Evolutionary conservation across 2,113 vertebrate species (phyloP).

Genomic region (Ophiodon elongatus): DNA sequence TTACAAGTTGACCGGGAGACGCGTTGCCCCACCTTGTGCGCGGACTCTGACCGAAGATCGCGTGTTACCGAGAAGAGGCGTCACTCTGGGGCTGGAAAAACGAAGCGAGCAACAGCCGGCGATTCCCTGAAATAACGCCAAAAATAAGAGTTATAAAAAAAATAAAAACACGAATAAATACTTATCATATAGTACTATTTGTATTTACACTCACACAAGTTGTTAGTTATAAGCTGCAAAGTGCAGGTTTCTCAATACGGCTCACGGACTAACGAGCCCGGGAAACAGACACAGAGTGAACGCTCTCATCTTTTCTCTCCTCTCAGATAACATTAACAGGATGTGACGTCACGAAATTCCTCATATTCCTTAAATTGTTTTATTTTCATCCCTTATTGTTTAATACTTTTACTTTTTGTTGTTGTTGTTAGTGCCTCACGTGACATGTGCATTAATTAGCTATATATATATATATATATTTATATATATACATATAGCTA

Average conservation of each 20-base stretch:
- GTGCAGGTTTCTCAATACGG: background rate
- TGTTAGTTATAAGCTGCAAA: accelerated
- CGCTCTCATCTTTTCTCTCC: background rate
- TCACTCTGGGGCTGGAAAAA: background rate
- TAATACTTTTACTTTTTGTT: no score
- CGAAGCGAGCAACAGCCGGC: no score
- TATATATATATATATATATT: no score
- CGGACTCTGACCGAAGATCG: slow-evolving; percentile 43
- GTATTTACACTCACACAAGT: accelerated
- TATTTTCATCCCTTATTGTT: background rate
- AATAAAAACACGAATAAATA: accelerated
- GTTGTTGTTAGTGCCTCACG: no score
- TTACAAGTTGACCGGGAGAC: slow-evolving; percentile 46
- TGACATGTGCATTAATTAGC: no score
- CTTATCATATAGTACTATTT: accelerated
- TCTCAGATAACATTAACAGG: slow-evolving; percentile 36
- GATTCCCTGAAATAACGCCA: background rate
- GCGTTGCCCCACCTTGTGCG: slow-evolving; percentile 59
- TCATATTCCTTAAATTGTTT: background rate
- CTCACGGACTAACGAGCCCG: accelerated
- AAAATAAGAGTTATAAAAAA: background rate
- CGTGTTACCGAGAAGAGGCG: accelerated
- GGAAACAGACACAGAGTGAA: slow-evolving; percentile 47
- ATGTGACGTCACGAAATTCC: slow-evolving; percentile 73
- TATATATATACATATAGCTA: no score